Evolutionary conservation across 1,140 invertebrate species (phyloP).

Genomic region (Sminthurides bifidus): DNA sequence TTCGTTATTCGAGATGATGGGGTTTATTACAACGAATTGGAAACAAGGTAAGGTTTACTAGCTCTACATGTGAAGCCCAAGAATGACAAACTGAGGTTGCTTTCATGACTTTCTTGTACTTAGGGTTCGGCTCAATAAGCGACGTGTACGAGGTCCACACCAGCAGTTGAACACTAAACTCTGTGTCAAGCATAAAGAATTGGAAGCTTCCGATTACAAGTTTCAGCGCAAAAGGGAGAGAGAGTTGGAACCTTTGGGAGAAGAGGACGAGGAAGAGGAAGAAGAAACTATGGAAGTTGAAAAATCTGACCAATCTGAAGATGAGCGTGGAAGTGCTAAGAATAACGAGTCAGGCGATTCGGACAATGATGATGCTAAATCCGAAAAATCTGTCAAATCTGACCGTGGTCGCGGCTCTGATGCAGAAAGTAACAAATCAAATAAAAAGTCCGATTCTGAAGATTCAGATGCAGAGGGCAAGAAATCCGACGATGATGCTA

Average conservation of each 20-base stretch:
- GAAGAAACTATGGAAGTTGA: slow-evolving; percentile 24
- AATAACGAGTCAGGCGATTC: background rate
- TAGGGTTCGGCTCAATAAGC: slow-evolving; percentile 49
- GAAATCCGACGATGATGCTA: background rate
- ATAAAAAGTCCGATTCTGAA: background rate
- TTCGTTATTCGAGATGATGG: slow-evolving; percentile 77
- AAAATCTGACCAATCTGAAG: slow-evolving; percentile 7
- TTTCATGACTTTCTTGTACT: slow-evolving; percentile 7
- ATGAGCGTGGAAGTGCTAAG: background rate
- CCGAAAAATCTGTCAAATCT: slow-evolving; percentile 23
- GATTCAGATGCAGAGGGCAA: background rate
- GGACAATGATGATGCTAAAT: slow-evolving; percentile 25
- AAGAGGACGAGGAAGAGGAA: slow-evolving; percentile 32
- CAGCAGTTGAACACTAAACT: slow-evolving; percentile 63
- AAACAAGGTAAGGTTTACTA: slow-evolving; percentile 54
- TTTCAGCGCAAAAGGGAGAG: slow-evolving; percentile 75
- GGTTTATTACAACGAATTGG: slow-evolving; percentile 93
- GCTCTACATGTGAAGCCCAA: background rate
- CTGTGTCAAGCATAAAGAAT: slow-evolving; percentile 76
- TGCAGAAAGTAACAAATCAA: slow-evolving; percentile 22
- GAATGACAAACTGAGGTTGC: background rate
- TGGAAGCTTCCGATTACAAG: slow-evolving; percentile 73
- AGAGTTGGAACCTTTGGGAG: slow-evolving; percentile 73
- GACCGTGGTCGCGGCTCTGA: slow-evolving; percentile 18
- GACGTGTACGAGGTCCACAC: slow-evolving; percentile 36